Percentiles rank a stretch among this genome's conserved stretches.
Conservation (phyloP, 2,888 invertebrate genomes). For the Trissoscelio sp. region DNA sequence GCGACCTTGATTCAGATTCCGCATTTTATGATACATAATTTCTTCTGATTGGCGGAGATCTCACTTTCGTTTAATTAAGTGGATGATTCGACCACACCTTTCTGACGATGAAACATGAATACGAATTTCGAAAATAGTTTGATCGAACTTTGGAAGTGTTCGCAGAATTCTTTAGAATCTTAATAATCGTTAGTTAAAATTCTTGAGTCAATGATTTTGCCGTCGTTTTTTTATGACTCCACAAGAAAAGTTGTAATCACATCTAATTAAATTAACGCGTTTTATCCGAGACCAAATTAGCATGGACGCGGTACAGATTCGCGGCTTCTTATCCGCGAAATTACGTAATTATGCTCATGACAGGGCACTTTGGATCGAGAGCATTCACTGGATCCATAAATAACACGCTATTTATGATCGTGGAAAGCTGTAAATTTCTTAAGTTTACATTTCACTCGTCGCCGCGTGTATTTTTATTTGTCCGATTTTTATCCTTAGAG, state of each 20-base stretch:
- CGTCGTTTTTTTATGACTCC: background rate
- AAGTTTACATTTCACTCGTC: constrained; percentile 50
- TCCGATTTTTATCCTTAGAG: constrained; percentile 35
- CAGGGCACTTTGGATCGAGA: constrained; percentile 15
- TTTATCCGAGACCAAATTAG: constrained; percentile 19
- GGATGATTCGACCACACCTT: constrained; percentile 42
- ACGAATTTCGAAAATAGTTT: constrained; percentile 47
- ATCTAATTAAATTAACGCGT: constrained; percentile 43
- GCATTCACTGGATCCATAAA: constrained; percentile 48
- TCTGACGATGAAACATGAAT: constrained; percentile 31
- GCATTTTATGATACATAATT: constrained; percentile 36
- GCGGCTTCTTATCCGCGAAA: constrained; percentile 32
- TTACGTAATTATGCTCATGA: constrained; percentile 42
- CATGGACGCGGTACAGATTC: constrained; percentile 17
- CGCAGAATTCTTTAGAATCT: constrained; percentile 33
- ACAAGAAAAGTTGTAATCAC: constrained; percentile 32
- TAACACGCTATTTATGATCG: constrained; percentile 43
- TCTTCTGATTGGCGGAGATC: constrained; percentile 22
- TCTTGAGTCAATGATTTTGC: constrained; percentile 11
- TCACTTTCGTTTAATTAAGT: constrained; percentile 57
- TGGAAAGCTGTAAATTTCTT: constrained; percentile 51
- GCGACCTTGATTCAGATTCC: constrained; percentile 34
- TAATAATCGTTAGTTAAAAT: constrained; percentile 41
- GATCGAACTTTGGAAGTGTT: constrained; percentile 44
- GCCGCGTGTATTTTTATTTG: constrained; percentile 38